Percentiles rank a stretch among this genome's conserved stretches.
Evolutionary conservation across 2,888 invertebrate species (phyloP).

Genomic region (Leucophenga montana): DNA sequence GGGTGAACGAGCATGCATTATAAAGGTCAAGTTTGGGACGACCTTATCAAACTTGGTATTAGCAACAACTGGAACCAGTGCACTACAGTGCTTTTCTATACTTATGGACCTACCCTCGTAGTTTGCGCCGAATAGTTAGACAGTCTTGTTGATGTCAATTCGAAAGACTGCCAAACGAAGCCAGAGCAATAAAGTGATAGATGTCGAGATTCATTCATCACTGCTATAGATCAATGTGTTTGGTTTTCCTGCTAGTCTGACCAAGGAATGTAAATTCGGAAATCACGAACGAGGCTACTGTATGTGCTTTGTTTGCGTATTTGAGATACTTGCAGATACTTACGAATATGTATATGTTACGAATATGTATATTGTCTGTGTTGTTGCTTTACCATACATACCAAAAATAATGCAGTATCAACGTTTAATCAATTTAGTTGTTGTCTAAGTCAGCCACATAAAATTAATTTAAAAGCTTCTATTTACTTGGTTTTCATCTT

Average conservation of each 20-base stretch:
- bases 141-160: slow-evolving; percentile 42
- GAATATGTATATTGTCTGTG: too few species aligned
- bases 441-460: slow-evolving; percentile 17
- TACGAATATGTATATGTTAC: slow-evolving; percentile 55
- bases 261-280: background rate
- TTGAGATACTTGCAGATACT: too few species aligned
- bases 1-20: too few species aligned
- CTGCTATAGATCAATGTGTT: slow-evolving; percentile 59
- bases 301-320: background rate
- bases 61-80: too few species aligned
- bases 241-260: background rate
- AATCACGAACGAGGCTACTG: background rate
- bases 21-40: too few species aligned
- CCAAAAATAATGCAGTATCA: slow-evolving; percentile 57
- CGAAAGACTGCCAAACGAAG: background rate
- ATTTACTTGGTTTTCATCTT: too few species aligned
- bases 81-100: too few species aligned
- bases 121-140: background rate
- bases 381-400: slow-evolving; percentile 32
- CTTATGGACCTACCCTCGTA: too few species aligned
- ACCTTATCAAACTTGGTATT: too few species aligned
- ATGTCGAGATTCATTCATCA: slow-evolving; percentile 65
- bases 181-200: slow-evolving; percentile 47
- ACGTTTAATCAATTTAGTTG: slow-evolving; percentile 65
- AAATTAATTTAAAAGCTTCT: background rate